Conservation (phyloP, 2,113 vertebrate genomes). For the Saccopteryx leptura region DNA sequence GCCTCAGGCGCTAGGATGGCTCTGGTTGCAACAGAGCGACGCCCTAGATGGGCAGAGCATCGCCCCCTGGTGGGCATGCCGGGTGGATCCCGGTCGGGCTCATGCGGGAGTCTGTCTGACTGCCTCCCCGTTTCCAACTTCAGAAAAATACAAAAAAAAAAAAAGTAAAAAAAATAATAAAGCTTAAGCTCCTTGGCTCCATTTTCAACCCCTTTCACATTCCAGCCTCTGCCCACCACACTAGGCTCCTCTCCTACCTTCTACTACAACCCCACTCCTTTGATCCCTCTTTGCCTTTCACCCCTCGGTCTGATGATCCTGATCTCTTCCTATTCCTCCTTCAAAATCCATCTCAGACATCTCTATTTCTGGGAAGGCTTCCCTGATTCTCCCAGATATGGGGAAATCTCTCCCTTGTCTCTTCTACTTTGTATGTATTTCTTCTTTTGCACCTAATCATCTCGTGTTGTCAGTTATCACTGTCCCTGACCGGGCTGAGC, state of each 20-base stretch:
- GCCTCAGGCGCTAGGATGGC: no score
- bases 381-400: neutral
- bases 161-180: neutral
- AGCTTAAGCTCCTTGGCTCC: neutral
- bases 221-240: neutral
- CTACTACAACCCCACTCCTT: neutral
- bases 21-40: no score
- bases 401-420: neutral
- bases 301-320: neutral
- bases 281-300: neutral
- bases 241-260: neutral
- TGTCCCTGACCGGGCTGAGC: neutral
- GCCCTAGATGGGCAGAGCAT: no score
- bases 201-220: neutral
- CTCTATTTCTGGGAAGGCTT: neutral
- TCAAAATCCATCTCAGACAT: slow-evolving; percentile 22
- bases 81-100: no score
- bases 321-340: neutral
- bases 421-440: neutral
- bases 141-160: neutral
- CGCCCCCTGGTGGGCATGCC: no score
- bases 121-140: no score
- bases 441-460: neutral
- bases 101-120: no score
- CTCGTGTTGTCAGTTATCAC: neutral